These are phyloP conservation scores for Odontamblyopus lacepedii DNA, from an alignment of 2,797 vertebrate genomes.

Conservation along the genomic window DNA sequence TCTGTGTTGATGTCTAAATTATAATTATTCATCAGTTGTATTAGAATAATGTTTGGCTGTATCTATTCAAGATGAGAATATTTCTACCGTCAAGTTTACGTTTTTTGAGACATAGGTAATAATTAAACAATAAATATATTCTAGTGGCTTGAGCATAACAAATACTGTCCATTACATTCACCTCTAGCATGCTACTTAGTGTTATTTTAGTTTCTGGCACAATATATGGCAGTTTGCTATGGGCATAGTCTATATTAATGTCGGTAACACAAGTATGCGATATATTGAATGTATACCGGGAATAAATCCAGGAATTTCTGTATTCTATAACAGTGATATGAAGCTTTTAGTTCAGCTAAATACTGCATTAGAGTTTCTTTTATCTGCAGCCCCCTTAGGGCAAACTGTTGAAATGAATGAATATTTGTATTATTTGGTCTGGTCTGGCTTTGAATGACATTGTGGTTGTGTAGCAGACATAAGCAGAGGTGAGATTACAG, in stretches of 20 bases:
- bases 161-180: background rate
- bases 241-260: background rate
- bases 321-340: background rate
- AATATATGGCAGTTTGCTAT: background rate
- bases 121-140: background rate
- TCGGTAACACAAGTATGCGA: constrained; percentile 1
- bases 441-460: constrained; percentile 5
- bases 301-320: constrained; percentile 2
- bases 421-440: constrained; percentile 11
- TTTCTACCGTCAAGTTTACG: too few relatives aligned
- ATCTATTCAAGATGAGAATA: too few relatives aligned
- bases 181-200: background rate
- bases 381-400: constrained; percentile 26
- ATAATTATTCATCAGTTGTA: too few relatives aligned
- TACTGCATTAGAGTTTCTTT: background rate
- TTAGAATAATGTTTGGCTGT: too few relatives aligned
- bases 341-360: background rate
- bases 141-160: background rate
- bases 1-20: background rate
- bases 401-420: constrained; percentile 8
- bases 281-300: background rate
- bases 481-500: constrained; percentile 21
- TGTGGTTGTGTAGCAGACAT: constrained; percentile 21
- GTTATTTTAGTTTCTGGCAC: background rate
- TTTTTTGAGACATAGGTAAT: too few relatives aligned